Conservation (phyloP, 1,140 invertebrate species). For the Platyscapa corneri region DNA sequence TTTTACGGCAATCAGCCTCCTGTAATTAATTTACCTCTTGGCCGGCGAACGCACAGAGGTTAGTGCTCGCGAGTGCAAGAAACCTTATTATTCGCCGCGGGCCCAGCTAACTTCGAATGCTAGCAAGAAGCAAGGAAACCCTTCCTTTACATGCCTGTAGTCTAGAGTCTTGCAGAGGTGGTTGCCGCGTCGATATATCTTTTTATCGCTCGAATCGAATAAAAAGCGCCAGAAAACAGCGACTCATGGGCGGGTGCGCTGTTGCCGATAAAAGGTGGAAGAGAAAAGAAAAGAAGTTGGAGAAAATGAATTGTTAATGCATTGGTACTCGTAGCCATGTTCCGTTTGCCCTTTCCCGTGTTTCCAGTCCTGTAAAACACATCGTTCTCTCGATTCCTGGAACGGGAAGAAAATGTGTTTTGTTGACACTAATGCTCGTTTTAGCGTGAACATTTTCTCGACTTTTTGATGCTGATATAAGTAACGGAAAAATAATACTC, state of each 20-base stretch:
- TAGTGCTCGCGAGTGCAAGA: background rate
- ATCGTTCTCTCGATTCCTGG: background rate
- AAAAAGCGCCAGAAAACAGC: background rate
- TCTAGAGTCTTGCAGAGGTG: background rate
- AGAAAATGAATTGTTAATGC: constrained; percentile 39
- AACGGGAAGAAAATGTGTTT: background rate
- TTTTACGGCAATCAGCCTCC: constrained; percentile 2
- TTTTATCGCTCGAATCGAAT: too few relatives aligned
- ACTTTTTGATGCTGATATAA: background rate
- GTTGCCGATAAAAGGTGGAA: background rate
- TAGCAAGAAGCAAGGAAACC: background rate
- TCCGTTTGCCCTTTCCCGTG: background rate
- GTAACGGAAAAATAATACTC: background rate
- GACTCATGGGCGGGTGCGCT: background rate
- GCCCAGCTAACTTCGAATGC: background rate
- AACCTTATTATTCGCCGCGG: background rate
- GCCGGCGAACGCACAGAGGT: background rate
- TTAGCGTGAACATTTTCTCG: background rate
- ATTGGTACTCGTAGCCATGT: background rate
- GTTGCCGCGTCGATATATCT: too few relatives aligned
- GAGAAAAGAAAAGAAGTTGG: background rate
- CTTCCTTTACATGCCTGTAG: background rate
- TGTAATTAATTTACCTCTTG: constrained; percentile 11
- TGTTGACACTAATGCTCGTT: constrained; percentile 15
- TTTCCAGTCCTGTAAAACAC: background rate